These are phyloP conservation scores for Syrista parreyssii DNA, from an alignment of 2,888 invertebrate genomes.

Conservation along the genomic window DNA sequence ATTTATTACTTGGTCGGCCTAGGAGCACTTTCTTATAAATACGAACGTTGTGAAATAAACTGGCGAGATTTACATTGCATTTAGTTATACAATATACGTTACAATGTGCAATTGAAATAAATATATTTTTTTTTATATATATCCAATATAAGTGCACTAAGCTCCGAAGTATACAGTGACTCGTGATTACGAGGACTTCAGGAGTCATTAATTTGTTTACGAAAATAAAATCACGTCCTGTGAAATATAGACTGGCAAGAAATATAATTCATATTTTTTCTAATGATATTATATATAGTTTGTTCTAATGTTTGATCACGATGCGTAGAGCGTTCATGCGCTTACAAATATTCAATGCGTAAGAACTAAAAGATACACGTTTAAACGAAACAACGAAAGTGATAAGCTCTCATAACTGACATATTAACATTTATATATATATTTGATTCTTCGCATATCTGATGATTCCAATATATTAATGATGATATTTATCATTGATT, in stretches of 20 bases:
- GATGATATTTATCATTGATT: no score
- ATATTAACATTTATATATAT: no score
- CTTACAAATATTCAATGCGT: no score
- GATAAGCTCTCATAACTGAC: no score
- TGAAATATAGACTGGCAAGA: background rate
- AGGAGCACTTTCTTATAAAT: background rate
- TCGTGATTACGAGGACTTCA: background rate
- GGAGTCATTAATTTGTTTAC: background rate
- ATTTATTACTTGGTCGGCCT: background rate
- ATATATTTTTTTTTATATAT: background rate
- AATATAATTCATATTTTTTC: slow-evolving; percentile 1
- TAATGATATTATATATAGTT: background rate
- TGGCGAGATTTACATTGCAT: background rate
- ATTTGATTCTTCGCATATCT: no score
- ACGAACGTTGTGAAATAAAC: background rate
- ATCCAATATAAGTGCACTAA: background rate
- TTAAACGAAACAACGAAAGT: no score
- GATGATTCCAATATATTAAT: no score
- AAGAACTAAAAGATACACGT: no score
- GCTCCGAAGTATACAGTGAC: background rate
- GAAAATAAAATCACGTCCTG: background rate
- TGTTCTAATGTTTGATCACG: background rate
- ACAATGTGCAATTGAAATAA: background rate
- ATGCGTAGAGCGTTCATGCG: no score
- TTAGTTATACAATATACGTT: background rate